Conservation (phyloP, 2,888 invertebrate species). For the Acronicta alni region DNA sequence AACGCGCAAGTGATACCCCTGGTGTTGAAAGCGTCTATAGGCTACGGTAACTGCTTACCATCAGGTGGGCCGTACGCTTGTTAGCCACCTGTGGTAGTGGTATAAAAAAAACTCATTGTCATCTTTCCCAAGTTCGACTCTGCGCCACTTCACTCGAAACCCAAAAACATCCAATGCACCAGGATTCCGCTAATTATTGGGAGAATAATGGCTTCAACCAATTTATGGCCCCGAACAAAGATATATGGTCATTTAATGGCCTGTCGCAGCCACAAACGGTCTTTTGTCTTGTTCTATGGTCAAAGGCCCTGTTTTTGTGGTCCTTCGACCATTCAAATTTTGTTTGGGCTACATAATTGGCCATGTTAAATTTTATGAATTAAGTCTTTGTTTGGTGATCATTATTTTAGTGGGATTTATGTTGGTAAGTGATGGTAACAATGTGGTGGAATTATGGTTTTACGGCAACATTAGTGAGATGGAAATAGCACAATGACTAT, state of each 20-base stretch:
- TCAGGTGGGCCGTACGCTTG: too few relatives aligned
- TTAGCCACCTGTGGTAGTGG: too few relatives aligned
- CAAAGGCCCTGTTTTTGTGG: conserved; percentile 28
- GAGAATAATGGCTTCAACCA: conserved; percentile 69
- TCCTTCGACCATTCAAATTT: conserved; percentile 37
- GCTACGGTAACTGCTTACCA: too few relatives aligned
- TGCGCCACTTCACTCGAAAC: conserved; percentile 45
- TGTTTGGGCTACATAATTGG: conserved; percentile 49
- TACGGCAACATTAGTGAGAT: conserved; percentile 20
- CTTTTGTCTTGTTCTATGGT: conserved; percentile 56
- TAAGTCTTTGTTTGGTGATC: conserved; percentile 37
- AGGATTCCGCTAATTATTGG: conserved; percentile 75
- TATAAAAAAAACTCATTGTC: too few relatives aligned
- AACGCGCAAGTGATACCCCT: too few relatives aligned
- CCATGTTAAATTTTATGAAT: conserved; percentile 42
- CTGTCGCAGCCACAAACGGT: conserved; percentile 71
- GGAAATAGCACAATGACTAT: conserved; percentile 18
- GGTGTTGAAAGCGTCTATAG: too few relatives aligned
- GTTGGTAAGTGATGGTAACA: conserved; percentile 12
- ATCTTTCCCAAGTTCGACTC: conserved; percentile 36
- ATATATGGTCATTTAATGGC: conserved; percentile 75
- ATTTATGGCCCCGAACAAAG: conserved; percentile 72
- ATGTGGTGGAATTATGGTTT: conserved; percentile 28
- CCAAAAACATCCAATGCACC: conserved; percentile 60
- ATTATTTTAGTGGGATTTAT: conserved; percentile 42